These are phyloP conservation scores for Cryptosula pallasiana DNA, from an alignment of 2,888 invertebrate genomes.

Conservation along the genomic window DNA sequence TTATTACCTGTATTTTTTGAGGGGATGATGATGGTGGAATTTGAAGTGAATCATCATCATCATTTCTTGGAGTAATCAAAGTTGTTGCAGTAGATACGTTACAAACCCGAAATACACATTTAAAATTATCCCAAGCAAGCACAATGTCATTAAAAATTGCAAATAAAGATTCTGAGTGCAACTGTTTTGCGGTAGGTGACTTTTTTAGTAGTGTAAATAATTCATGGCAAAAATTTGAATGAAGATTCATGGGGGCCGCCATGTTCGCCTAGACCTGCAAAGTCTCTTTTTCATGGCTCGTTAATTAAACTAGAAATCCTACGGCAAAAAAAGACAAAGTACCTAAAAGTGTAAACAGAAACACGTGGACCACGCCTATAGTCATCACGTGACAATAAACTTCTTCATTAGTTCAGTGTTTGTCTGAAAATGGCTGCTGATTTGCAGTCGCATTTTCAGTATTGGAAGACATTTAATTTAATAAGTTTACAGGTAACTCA, in stretches of 20 bases:
- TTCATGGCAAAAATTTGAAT: not conserved
- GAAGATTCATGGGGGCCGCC: not conserved
- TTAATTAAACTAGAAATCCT: too few species aligned
- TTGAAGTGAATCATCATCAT: too few species aligned
- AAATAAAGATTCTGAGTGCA: not conserved
- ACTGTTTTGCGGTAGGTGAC: not conserved
- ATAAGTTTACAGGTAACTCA: conserved; percentile 54
- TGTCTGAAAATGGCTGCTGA: conserved; percentile 53
- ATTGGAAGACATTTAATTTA: conserved; percentile 55
- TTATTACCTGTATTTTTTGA: too few species aligned
- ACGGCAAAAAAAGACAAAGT: too few species aligned
- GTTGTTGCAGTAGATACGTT: too few species aligned
- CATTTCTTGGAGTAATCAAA: too few species aligned
- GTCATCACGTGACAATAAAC: not conserved
- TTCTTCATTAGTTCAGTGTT: not conserved
- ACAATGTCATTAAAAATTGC: not conserved
- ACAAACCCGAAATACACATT: not conserved
- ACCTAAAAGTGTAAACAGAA: conserved; percentile 51
- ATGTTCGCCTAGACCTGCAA: not conserved
- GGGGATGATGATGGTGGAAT: too few species aligned
- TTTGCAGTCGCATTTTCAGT: conserved; percentile 55
- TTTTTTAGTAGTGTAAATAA: not conserved
- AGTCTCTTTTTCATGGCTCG: too few species aligned
- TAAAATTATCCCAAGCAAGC: conserved; percentile 14
- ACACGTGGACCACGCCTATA: conserved; percentile 45